phyloP scores from a whole-genome alignment of 2,797 vertebrate species.

The Prunella strophiata region DNA sequence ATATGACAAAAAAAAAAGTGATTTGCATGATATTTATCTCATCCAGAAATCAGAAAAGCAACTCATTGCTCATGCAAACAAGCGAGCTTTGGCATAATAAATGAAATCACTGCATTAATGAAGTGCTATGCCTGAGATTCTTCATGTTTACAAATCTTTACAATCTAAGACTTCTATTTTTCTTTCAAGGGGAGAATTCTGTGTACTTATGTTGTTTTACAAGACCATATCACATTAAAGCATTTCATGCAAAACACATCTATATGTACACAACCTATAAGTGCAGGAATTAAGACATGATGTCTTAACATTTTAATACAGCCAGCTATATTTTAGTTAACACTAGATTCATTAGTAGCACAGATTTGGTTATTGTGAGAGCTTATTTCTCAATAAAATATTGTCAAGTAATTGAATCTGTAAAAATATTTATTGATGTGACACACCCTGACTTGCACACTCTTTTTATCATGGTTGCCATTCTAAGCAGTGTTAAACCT shows the following conservation, averaged over 20 bases:
- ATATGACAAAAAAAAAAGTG: background rate
- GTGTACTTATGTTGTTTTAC: background rate
- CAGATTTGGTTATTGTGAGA: background rate
- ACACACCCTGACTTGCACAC: background rate
- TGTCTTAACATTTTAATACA: background rate
- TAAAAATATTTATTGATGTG: background rate
- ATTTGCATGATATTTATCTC: background rate
- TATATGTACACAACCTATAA: background rate
- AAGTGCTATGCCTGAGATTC: background rate
- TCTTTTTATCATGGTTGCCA: background rate
- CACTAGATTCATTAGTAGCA: background rate
- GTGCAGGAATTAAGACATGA: background rate
- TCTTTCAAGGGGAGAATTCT: background rate
- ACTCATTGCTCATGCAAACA: background rate
- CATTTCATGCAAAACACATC: background rate
- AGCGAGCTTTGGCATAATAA: background rate
- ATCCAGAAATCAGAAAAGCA: background rate
- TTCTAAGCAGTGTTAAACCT: background rate
- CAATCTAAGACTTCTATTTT: background rate
- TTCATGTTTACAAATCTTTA: background rate
- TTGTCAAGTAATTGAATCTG: background rate
- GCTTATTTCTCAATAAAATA: background rate
- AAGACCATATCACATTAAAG: background rate
- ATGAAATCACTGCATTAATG: background rate
- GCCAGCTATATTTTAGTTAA: background rate